Percentiles rank a stretch among this genome's conserved stretches.
Conservation (phyloP, 2,888 invertebrate species). For the Dynastes maya region DNA sequence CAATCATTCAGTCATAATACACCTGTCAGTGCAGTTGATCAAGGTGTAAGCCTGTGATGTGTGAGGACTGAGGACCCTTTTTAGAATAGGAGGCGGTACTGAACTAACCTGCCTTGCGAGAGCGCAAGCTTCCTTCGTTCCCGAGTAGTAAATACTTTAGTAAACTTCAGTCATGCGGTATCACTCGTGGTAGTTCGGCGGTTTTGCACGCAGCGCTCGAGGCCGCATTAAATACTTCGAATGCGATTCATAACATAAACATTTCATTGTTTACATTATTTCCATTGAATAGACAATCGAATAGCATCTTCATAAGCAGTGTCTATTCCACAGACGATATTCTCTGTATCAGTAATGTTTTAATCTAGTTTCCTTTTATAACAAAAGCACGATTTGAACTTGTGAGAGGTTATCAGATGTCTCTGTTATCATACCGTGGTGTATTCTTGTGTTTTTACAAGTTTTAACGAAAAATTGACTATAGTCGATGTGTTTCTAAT, state of each 20-base stretch:
- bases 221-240: conserved; percentile 25
- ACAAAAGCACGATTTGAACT: conserved; percentile 27
- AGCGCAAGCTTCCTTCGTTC: conserved; percentile 41
- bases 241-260: conserved; percentile 41
- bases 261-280: conserved; percentile 10
- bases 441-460: conserved; percentile 23
- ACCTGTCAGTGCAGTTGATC: conserved; percentile 46
- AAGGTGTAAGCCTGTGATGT: conserved; percentile 41
- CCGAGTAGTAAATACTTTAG: conserved; percentile 39
- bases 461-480: background rate
- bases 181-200: conserved; percentile 20
- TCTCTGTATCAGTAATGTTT: background rate
- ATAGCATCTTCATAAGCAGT: background rate
- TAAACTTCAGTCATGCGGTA: conserved; percentile 49
- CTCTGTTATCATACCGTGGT: conserved; percentile 17
- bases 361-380: background rate
- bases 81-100: conserved; percentile 37
- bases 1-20: conserved; percentile 48
- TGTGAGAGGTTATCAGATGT: conserved; percentile 4
- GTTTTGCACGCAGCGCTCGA: conserved; percentile 20
- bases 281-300: conserved; percentile 3
- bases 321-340: background rate
- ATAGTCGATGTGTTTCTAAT: conserved; percentile 20
- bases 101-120: conserved; percentile 34
- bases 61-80: conserved; percentile 32